These are phyloP conservation scores for Caenorhabditis japonica DNA, from an alignment of 2,888 invertebrate species.

Conservation along the genomic window DNA sequence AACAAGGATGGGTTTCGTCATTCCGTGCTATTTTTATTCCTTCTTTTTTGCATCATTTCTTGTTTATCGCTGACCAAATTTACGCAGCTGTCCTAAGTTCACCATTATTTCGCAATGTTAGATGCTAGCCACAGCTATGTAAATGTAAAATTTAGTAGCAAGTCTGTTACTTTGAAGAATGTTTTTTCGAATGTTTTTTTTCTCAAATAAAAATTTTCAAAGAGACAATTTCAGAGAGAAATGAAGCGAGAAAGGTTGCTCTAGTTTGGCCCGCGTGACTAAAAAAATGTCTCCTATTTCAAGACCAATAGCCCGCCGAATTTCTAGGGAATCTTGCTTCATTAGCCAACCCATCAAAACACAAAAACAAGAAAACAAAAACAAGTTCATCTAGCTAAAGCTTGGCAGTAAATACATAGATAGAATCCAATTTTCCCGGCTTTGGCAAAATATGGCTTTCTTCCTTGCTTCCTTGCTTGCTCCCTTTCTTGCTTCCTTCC, in stretches of 20 bases:
- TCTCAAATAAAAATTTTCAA: too few relatives aligned
- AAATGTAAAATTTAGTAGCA: too few relatives aligned
- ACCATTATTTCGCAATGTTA: slow-evolving; percentile 23
- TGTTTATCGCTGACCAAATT: too few relatives aligned
- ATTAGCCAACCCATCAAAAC: too few relatives aligned
- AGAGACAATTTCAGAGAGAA: slow-evolving; percentile 3
- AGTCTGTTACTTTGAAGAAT: too few relatives aligned
- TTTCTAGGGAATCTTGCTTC: too few relatives aligned
- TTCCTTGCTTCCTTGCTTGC: slow-evolving; percentile 2
- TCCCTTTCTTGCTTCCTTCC: too few relatives aligned
- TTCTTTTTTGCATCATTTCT: too few relatives aligned
- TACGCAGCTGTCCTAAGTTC: slow-evolving; percentile 4
- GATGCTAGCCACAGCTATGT: too few relatives aligned
- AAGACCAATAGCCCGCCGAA: slow-evolving; percentile 28
- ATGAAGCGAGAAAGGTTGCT: slow-evolving; percentile 7
- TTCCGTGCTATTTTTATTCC: slow-evolving; percentile 1
- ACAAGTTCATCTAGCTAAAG: slow-evolving; percentile 29
- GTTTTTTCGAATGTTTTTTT: too few relatives aligned
- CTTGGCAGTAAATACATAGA: too few relatives aligned
- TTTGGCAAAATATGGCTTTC: background rate
- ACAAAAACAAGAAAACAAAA: slow-evolving; percentile 21
- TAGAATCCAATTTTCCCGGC: slow-evolving; percentile 14
- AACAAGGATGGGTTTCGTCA: background rate
- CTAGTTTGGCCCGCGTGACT: slow-evolving; percentile 41
- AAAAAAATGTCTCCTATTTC: slow-evolving; percentile 38